These are phyloP conservation scores for Yponomeuta cagnagella DNA, from an alignment of 2,888 invertebrate genomes.

Conservation along the genomic window DNA sequence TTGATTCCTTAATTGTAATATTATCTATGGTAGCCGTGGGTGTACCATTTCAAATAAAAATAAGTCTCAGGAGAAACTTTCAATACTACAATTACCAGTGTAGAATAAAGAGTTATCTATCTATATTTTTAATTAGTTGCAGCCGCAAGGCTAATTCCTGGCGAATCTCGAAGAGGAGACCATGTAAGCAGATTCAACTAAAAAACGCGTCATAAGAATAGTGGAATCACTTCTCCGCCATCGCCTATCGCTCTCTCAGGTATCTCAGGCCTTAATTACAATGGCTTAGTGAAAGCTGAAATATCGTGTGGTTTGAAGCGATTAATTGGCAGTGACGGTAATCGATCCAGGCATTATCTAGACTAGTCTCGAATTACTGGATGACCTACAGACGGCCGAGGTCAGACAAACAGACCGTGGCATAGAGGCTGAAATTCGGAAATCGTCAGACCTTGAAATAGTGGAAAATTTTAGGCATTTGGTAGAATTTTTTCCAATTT, in stretches of 20 bases:
- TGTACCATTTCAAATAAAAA: no score
- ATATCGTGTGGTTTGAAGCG: slow-evolving; percentile 22
- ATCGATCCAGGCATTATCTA: slow-evolving; percentile 37
- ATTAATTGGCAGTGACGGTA: slow-evolving; percentile 34
- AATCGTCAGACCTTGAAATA: slow-evolving; percentile 10
- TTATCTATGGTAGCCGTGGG: no score
- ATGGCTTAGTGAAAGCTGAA: slow-evolving; percentile 23
- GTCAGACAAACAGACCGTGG: slow-evolving; percentile 26
- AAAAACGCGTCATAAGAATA: no score
- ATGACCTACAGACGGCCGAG: slow-evolving; percentile 23
- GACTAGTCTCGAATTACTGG: slow-evolving; percentile 33
- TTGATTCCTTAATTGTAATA: no score
- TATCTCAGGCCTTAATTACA: slow-evolving; percentile 8
- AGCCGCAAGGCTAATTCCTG: no score
- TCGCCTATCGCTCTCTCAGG: neutral
- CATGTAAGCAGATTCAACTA: no score
- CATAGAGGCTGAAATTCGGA: slow-evolving; percentile 5
- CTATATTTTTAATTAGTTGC: no score
- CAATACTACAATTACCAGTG: no score
- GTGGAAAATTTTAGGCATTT: neutral
- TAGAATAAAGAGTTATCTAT: no score
- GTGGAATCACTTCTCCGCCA: no score
- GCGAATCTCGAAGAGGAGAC: no score
- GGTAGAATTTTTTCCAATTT: neutral
- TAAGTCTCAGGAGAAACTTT: no score